Conservation (phyloP, 2,888 invertebrate genomes). For the Pseudococcus jackbeardsleyi region DNA sequence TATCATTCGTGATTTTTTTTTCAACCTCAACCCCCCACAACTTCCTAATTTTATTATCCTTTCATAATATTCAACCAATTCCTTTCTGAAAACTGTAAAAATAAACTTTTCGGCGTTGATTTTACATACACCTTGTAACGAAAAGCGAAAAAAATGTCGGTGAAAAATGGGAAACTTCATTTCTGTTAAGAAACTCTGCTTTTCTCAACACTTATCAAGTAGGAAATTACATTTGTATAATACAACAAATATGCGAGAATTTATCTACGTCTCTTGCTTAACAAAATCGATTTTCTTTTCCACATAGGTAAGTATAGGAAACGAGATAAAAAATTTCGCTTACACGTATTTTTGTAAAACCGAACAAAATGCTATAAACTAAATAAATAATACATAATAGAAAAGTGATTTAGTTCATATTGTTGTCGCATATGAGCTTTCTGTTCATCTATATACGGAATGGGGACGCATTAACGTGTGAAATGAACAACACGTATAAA, state of each 20-base stretch:
- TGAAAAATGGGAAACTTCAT: conserved; percentile 54
- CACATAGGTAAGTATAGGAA: conserved; percentile 19
- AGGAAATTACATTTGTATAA: conserved; percentile 50
- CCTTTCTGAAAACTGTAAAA: neutral
- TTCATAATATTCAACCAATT: neutral
- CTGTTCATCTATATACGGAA: neutral
- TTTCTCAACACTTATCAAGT: conserved; percentile 52
- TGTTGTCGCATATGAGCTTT: neutral
- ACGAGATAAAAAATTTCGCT: conserved; percentile 16
- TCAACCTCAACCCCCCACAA: too few species aligned
- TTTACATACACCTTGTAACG: conserved; percentile 1
- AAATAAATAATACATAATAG: conserved; percentile 2
- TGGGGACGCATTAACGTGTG: neutral
- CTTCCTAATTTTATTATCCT: too few species aligned
- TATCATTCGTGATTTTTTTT: too few species aligned
- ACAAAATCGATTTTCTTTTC: conserved; percentile 42
- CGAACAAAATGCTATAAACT: neutral
- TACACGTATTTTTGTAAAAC: neutral
- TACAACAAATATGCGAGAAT: conserved; percentile 50
- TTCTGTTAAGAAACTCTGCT: conserved; percentile 13
- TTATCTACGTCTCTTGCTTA: conserved; percentile 28
- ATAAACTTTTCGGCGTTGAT: neutral
- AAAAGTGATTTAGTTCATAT: neutral
- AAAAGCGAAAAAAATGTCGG: neutral
- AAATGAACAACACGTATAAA: neutral